These are phyloP conservation scores for zebrafish (Danio rerio) DNA, from an alignment of 2,113 vertebrate species.

Conservation along the genomic window GRCz12tu NC_133181.1:50544501-50545000, in stretches of 20 bases:
- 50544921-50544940: background rate
- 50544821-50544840: conserved; percentile 1
- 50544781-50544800: conserved; percentile 2
- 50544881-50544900: conserved; percentile 20
- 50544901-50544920: conserved; percentile 40
- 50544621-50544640: background rate
- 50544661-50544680: background rate
- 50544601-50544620: background rate
- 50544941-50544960: background rate
- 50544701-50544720: background rate
- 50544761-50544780: background rate
- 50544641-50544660: background rate
- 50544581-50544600: background rate
- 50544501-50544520: background rate
- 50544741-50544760: background rate
- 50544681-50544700: background rate
- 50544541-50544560: background rate
- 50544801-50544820: background rate
- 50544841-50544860: conserved; percentile 45
- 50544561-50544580: background rate
- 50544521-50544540: background rate
- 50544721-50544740: background rate
- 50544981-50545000: background rate
- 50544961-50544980: background rate
- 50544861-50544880: conserved; percentile 30